phyloP scores from a whole-genome alignment of 1,140 invertebrate genomes.

The Hycleus phaleratus region DNA sequence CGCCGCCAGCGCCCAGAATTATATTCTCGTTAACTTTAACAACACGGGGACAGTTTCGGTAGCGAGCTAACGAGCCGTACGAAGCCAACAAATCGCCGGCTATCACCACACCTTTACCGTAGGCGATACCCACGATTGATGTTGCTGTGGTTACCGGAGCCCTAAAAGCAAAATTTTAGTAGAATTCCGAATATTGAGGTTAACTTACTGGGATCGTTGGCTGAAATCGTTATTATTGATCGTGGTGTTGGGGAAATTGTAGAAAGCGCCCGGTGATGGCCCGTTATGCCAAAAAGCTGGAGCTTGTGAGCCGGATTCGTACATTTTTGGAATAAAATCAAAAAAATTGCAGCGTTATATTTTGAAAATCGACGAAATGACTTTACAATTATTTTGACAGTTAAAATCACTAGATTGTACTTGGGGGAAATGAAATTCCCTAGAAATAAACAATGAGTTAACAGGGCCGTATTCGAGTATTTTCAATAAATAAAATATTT shows the following conservation, averaged over 20 bases:
- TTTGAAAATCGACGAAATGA: slow-evolving; percentile 6
- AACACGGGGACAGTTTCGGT: slow-evolving; percentile 72
- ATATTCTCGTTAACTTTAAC: slow-evolving; percentile 84
- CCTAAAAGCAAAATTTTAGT: slow-evolving; percentile 44
- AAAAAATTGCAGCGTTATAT: background rate
- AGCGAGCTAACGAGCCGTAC: slow-evolving; percentile 86
- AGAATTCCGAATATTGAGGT: slow-evolving; percentile 18
- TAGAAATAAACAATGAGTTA: background rate
- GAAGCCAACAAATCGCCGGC: slow-evolving; percentile 87
- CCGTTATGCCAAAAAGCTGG: slow-evolving; percentile 63
- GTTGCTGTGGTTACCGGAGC: slow-evolving; percentile 81
- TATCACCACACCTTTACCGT: slow-evolving; percentile 81
- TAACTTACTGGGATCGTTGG: slow-evolving; percentile 59
- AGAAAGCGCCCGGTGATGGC: slow-evolving; percentile 58
- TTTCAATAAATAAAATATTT: too few relatives aligned
- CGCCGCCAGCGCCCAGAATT: slow-evolving; percentile 82
- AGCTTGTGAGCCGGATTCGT: slow-evolving; percentile 11
- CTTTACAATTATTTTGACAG: slow-evolving; percentile 9
- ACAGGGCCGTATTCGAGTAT: background rate
- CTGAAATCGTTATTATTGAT: slow-evolving; percentile 43
- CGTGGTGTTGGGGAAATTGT: slow-evolving; percentile 55
- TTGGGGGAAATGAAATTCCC: background rate
- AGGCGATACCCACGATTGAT: slow-evolving; percentile 81
- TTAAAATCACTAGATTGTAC: background rate
- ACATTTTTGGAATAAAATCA: too few relatives aligned